Conservation (phyloP, 2,888 invertebrate species). For the Metacarcinus magister region DNA sequence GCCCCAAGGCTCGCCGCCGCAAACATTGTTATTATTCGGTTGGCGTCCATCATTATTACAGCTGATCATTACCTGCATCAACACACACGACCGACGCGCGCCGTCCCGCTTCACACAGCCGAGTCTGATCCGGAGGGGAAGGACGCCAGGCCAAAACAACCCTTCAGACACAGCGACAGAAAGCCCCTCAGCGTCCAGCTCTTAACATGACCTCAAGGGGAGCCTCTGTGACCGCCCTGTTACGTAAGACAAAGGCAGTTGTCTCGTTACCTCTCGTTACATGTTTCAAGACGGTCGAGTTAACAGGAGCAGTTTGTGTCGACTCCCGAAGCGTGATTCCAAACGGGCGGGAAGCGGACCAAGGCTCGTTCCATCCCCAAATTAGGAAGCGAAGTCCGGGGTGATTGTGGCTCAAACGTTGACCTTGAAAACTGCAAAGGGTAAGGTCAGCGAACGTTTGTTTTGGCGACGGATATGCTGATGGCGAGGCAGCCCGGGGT, state of each 20-base stretch:
- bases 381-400: background rate
- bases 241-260: background rate
- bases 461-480: slow-evolving; percentile 26
- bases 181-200: background rate
- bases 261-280: background rate
- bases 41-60: slow-evolving; percentile 26
- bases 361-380: background rate
- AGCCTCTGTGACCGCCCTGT: background rate
- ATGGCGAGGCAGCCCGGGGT: background rate
- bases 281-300: background rate
- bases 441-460: background rate
- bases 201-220: background rate
- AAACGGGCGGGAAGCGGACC: background rate
- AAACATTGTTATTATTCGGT: slow-evolving; percentile 4
- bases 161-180: background rate
- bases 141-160: background rate
- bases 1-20: background rate
- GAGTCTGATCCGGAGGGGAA: background rate
- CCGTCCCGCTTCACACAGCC: background rate
- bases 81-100: background rate
- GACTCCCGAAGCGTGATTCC: background rate
- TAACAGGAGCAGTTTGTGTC: background rate
- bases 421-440: background rate
- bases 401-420: background rate
- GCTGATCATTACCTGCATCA: background rate